phyloP scores from a whole-genome alignment of 53 echinoderm and acorn worm species.

The Henricia sp. region DNA sequence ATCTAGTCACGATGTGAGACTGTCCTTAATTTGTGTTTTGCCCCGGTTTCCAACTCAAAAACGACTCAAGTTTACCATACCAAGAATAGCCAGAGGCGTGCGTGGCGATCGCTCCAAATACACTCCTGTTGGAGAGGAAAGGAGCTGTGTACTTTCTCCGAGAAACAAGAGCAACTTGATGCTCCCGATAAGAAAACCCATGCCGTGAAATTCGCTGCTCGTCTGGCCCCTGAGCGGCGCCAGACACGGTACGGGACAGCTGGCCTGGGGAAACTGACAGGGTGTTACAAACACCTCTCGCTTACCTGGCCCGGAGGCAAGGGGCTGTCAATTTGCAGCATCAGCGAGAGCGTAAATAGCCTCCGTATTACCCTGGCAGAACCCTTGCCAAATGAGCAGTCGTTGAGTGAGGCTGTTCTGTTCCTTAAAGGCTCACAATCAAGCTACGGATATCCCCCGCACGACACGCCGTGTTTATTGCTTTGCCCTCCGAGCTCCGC shows the following conservation, averaged over 20 bases:
- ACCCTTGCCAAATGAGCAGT: conserved; percentile 12
- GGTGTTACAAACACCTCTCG: conserved; percentile 52
- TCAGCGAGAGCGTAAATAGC: conserved; percentile 23
- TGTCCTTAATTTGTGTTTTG: too few species aligned
- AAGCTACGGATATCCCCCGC: too few species aligned
- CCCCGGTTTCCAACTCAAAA: too few species aligned
- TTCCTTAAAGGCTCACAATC: too few species aligned
- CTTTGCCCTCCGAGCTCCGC: too few species aligned
- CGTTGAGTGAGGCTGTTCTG: not conserved
- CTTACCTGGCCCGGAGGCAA: conserved; percentile 28
- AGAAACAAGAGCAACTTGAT: not conserved
- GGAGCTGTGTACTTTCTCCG: conserved; percentile 4
- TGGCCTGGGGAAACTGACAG: too few species aligned
- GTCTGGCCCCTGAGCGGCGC: conserved; percentile 5
- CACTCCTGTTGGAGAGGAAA: too few species aligned
- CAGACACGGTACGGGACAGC: not conserved
- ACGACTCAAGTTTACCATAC: too few species aligned
- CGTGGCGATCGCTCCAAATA: too few species aligned
- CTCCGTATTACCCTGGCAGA: conserved; percentile 1
- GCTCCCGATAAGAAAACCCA: not conserved
- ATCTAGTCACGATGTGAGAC: too few species aligned
- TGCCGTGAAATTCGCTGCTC: conserved; percentile 17
- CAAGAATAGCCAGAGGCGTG: too few species aligned
- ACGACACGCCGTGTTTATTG: too few species aligned
- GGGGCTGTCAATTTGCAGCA: conserved; percentile 29